Evolutionary conservation across 2,113 vertebrate species (phyloP).

Genomic region (Macrotus californicus): DNA sequence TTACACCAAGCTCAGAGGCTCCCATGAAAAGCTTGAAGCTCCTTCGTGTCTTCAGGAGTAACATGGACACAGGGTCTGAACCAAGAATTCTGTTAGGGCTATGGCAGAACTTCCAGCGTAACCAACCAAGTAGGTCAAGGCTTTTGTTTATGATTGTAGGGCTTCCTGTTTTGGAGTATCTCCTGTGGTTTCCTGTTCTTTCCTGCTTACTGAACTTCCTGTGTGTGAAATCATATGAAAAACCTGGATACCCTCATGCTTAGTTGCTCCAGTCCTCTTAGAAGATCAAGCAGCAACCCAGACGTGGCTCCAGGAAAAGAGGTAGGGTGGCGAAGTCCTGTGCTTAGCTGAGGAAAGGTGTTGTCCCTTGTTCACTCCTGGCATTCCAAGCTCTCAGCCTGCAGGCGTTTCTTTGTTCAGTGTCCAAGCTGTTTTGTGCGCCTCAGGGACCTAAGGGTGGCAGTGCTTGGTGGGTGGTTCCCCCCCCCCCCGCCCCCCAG

Average conservation of each 20-base stretch:
- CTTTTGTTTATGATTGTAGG: neutral
- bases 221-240: neutral
- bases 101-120: neutral
- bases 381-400: neutral
- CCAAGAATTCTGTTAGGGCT: neutral
- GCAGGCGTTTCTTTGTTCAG: neutral
- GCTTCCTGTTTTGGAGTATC: neutral
- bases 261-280: neutral
- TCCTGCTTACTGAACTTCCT: neutral
- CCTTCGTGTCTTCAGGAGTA: neutral
- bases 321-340: neutral
- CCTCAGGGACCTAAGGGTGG: neutral
- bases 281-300: neutral
- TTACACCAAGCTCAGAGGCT: too few relatives aligned
- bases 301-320: neutral
- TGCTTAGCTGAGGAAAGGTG: neutral
- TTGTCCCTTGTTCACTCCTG: neutral
- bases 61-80: neutral
- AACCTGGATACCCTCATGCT: neutral
- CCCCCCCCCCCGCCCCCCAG: too few relatives aligned
- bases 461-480: neutral
- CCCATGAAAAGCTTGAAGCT: neutral
- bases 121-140: neutral
- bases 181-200: neutral
- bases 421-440: neutral